A percentile compares a stretch with the other conserved stretches of the same genome.
Conservation (phyloP, 1,140 invertebrate species). For the Zaprionus capensis region DNA sequence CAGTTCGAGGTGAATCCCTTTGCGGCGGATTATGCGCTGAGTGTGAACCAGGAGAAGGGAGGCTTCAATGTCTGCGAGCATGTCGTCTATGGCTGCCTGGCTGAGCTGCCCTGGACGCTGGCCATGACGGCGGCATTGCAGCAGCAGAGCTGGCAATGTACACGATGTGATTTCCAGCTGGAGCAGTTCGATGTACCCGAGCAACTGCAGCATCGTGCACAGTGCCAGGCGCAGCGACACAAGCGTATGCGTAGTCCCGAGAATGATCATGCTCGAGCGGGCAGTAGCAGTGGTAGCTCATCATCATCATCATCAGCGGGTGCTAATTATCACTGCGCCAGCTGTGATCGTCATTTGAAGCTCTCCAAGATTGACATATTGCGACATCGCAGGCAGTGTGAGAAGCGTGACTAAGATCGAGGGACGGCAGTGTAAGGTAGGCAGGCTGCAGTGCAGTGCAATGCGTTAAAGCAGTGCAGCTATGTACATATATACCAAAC, state of each 20-base stretch:
- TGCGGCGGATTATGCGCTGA: slow-evolving; percentile 86
- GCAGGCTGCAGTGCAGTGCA: background rate
- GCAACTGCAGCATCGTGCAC: slow-evolving; percentile 84
- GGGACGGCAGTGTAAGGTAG: slow-evolving; percentile 4
- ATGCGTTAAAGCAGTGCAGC: slow-evolving; percentile 4
- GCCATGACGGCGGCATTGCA: slow-evolving; percentile 85
- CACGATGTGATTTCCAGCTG: slow-evolving; percentile 85
- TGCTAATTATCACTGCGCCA: slow-evolving; percentile 88
- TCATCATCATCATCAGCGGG: background rate
- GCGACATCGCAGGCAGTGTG: slow-evolving; percentile 88
- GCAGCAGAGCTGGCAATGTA: slow-evolving; percentile 86
- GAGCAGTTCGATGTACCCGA: slow-evolving; percentile 86
- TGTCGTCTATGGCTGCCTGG: slow-evolving; percentile 92
- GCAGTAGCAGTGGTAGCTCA: background rate
- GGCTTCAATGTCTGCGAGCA: slow-evolving; percentile 92
- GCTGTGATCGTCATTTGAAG: slow-evolving; percentile 89
- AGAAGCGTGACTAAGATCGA: background rate
- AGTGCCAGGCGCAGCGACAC: slow-evolving; percentile 68
- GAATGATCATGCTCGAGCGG: background rate
- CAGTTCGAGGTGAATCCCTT: slow-evolving; percentile 89
- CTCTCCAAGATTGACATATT: slow-evolving; percentile 91
- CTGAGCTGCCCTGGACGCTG: slow-evolving; percentile 87
- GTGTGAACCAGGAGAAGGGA: slow-evolving; percentile 90
- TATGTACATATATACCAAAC: background rate
- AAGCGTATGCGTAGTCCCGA: slow-evolving; percentile 6